phyloP scores from a whole-genome alignment of 2,888 invertebrate species.

The Cantharis lateralis region DNA sequence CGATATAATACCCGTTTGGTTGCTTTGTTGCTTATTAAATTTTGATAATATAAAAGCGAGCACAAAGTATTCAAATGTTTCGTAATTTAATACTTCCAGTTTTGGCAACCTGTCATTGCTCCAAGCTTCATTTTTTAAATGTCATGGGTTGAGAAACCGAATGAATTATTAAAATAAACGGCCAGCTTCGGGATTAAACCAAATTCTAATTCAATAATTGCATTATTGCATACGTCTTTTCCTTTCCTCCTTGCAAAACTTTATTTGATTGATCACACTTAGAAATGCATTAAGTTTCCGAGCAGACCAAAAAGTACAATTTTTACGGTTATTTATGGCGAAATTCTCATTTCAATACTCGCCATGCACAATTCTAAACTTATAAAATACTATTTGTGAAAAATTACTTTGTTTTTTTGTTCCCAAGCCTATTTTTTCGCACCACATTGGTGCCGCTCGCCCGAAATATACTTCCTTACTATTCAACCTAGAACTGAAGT shows the following conservation, averaged over 20 bases:
- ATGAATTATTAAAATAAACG: conserved; percentile 11
- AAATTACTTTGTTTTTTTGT: not conserved
- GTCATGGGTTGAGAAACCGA: conserved; percentile 17
- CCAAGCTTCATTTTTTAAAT: conserved; percentile 8
- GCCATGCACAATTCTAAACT: not conserved
- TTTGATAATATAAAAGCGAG: not conserved
- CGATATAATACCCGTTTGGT: not conserved
- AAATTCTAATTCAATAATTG: not conserved
- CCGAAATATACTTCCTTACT: conserved; percentile 25
- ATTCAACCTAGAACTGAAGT: conserved; percentile 38
- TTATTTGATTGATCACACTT: not conserved
- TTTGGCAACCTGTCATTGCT: conserved; percentile 14
- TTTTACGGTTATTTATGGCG: not conserved
- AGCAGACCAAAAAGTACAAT: not conserved
- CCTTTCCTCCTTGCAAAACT: not conserved
- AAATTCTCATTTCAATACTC: not conserved
- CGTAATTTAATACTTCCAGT: conserved; percentile 12
- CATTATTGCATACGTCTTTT: not conserved
- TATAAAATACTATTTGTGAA: not conserved
- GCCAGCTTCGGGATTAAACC: not conserved
- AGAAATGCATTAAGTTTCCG: not conserved
- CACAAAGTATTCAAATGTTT: conserved; percentile 1
- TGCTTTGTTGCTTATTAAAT: not conserved
- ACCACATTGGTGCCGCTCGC: conserved; percentile 30
- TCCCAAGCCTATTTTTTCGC: not conserved